Base-by-base conservation (phyloP, 2,888 invertebrate species). In the Oxycera nigricornis region DNA sequence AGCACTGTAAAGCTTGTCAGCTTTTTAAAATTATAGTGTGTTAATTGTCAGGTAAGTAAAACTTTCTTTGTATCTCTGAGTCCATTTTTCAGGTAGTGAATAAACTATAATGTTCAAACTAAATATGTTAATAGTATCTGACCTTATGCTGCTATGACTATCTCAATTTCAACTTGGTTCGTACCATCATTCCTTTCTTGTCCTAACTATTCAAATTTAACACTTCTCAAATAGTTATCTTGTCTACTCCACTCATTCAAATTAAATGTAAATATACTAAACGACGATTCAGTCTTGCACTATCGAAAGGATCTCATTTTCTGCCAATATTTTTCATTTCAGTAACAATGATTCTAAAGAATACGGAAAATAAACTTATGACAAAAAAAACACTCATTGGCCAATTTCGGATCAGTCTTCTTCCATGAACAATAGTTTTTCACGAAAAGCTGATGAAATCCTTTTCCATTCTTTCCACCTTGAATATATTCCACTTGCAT, bases 391-490 rank as follows among this genome's bases (percentile, higher is more conserved):
- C 57, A 57, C 11, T 14, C 61, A 61, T 61, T 61, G 61, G 61
- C 61, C 61, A 61, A 61, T 61, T 61, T 61, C 61, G 17, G 20
- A 61, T 61, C 61, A 61, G 61, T 26, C 61, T 61, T 31, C 20
- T 28, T 1, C 35, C 61, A 9, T 61, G n/a, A 31, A 30, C 20
- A 20, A 55, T 31, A 11, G 31, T 30, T 61, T n/a, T n/a, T 61
- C 7, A 17, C 61, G 17, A 61, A 61, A 61, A 61, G 61, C 61
- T 61, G 61, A 24, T 61, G 61, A 61, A 61, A 61, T 61, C 61
- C 61, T 61, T 61, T 61, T 4, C 31, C 9, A n/a, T 61, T 61
- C 20, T 31, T 31, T 61, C 20, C 61, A 61, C 20, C 20, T 14
- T 17, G n/a, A 17, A 31, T 61, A 31, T 17, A 26, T 59, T 28